Base-by-base conservation (phyloP, 2,797 vertebrate species). In the Arctocebus calabarensis region DNA sequence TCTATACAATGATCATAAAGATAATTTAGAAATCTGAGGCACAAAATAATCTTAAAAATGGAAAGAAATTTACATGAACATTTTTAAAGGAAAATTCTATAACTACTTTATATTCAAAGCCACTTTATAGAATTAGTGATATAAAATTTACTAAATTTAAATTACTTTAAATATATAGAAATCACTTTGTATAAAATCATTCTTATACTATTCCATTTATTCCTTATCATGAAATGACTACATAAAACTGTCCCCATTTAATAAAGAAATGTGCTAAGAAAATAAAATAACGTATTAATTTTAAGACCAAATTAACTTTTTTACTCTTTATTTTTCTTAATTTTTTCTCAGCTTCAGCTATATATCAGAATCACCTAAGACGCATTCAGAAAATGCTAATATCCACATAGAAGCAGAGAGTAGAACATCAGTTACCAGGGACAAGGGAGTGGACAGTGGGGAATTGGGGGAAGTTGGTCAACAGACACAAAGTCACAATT, bases 81-180 rank as follows among this genome's bases (percentile, higher is more conserved):
- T 52, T 85, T 88, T 84, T 59, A 70, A 75, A 88, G 55, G 16
- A 68, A 73, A 59, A 79, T 48, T 73, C 55, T 88, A 75, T 45
- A 62, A 79, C 37, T 4, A 61, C 10, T 22, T 84, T 66, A 34
- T 32, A 57, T 52, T 62, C 12, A 57, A 86, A 95, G 5, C 1
- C 3, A 74, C 23, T 90, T 52, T 74, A 75, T 43, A 91, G 52
- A 89, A 78, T 78, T 84, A 85, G 16, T 70, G 85, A 37, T 20
- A 91, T 45, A 34, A 70, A 83, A 74, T 2, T 61, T 61, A 66
- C 19, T 70, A 91, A 27, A 55, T 66, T 86, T 91, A 90, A 93
- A 87, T 95, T 92, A 84, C 22, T 12, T 75, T 78, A 5, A 74
- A 73, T 85, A 93, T 84, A 40, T 82, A 77, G 61, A 94, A 75